These are phyloP conservation scores for Frankliniella intonsa DNA, from an alignment of 2,888 invertebrate genomes.

Conservation along the genomic window DNA sequence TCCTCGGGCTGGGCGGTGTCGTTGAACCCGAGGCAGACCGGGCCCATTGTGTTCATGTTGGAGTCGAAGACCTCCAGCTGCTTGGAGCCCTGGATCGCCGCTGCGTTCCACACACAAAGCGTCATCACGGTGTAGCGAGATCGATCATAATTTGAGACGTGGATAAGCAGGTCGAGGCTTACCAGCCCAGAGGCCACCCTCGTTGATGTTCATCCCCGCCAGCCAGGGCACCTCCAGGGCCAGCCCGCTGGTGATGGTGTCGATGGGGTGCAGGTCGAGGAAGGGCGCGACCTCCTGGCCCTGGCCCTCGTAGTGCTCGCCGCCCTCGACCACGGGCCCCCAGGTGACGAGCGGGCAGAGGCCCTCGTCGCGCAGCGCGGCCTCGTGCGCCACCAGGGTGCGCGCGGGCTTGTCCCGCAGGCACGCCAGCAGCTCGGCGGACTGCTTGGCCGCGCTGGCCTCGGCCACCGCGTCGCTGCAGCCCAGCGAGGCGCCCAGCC, in stretches of 20 bases:
- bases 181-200: neutral
- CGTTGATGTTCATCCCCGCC: slow-evolving; percentile 1
- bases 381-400: slow-evolving; percentile 6
- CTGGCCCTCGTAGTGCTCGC: neutral
- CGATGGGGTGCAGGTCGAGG: neutral
- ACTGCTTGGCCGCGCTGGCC: neutral
- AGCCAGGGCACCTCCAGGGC: neutral
- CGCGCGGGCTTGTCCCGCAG: neutral
- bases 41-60: neutral
- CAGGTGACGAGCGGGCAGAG: slow-evolving; percentile 3
- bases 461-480: slow-evolving; percentile 16
- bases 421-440: too few relatives aligned
- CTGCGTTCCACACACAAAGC: neutral
- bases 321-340: slow-evolving; percentile 1
- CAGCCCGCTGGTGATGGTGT: neutral
- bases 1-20: neutral
- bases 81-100: neutral
- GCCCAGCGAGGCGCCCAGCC: neutral
- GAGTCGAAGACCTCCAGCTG: slow-evolving; percentile 5
- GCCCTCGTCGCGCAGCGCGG: neutral
- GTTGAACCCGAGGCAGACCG: slow-evolving; percentile 1
- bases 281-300: neutral
- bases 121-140: too few relatives aligned
- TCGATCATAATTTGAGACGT: too few relatives aligned
- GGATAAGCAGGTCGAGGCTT: too few relatives aligned